These are phyloP conservation scores for Tachysurus vachellii DNA, from an alignment of 2,113 vertebrate genomes.

Conservation along the genomic window DNA sequence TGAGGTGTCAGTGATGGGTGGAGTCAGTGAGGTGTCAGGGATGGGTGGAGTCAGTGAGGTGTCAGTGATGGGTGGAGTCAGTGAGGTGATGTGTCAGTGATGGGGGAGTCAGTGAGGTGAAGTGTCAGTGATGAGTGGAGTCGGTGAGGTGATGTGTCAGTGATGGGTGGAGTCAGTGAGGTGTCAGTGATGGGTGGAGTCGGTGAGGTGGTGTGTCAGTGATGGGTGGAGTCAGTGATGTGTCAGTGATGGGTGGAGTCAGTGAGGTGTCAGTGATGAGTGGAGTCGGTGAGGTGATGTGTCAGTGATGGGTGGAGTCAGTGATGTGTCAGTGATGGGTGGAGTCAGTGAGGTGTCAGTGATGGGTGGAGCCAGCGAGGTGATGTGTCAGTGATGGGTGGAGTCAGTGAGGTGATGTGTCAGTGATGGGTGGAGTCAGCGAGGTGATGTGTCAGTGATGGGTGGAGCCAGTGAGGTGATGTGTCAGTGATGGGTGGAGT, in stretches of 20 bases:
- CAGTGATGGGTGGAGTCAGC: neutral
- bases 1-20: neutral
- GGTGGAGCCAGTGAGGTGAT: rapidly evolving
- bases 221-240: neutral
- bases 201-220: too few relatives aligned
- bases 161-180: neutral
- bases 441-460: neutral
- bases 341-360: neutral
- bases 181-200: neutral
- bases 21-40: neutral
- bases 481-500: neutral
- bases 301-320: neutral
- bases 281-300: too few relatives aligned
- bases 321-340: neutral
- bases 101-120: too few relatives aligned
- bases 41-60: neutral
- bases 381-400: neutral
- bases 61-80: too few relatives aligned
- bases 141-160: too few relatives aligned
- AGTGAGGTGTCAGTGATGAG: neutral
- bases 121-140: neutral
- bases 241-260: too few relatives aligned
- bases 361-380: neutral
- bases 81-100: neutral
- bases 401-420: too few relatives aligned